Percentiles rank a stretch among this genome's conserved stretches.
Conservation (phyloP, 1,140 invertebrate genomes). For the Aphidius gifuensis region DNA sequence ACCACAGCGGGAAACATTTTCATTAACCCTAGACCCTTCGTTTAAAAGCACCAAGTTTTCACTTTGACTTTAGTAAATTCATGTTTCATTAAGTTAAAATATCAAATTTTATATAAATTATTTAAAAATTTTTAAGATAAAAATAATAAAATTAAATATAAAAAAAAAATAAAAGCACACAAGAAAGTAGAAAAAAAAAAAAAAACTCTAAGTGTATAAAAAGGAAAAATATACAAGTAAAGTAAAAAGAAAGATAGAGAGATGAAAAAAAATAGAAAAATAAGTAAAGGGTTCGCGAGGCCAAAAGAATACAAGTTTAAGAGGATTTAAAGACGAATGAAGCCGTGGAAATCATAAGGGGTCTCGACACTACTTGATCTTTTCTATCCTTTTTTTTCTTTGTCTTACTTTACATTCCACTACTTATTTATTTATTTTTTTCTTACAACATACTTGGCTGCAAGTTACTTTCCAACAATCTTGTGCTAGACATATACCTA, state of each 20-base stretch:
- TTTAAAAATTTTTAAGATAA: too few relatives aligned
- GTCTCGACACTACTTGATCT: conserved; percentile 54
- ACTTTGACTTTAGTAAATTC: neutral
- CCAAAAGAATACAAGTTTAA: conserved; percentile 57
- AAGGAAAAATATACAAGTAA: too few relatives aligned
- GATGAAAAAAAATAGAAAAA: conserved; percentile 2
- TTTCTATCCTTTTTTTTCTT: conserved; percentile 32
- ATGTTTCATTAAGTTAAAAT: neutral
- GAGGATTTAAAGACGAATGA: conserved; percentile 52
- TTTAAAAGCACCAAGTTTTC: conserved; percentile 9
- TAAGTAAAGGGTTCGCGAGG: conserved; percentile 37
- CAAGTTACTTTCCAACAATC: neutral
- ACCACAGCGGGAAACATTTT: conserved; percentile 47
- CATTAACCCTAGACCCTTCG: conserved; percentile 38
- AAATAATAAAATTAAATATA: too few relatives aligned
- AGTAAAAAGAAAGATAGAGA: neutral
- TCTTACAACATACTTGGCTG: conserved; percentile 2
- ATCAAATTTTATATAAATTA: neutral
- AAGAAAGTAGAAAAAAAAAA: too few relatives aligned
- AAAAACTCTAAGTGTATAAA: too few relatives aligned
- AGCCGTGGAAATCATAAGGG: conserved; percentile 55
- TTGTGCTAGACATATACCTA: too few relatives aligned
- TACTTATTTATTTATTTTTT: conserved; percentile 28
- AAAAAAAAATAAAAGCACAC: too few relatives aligned
- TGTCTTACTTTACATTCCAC: conserved; percentile 30